A percentile compares a stretch with the other conserved stretches of the same genome.
Evolutionary conservation across 2,797 vertebrate genomes (phyloP).

Genomic region (Philypnodon macrostomus): DNA sequence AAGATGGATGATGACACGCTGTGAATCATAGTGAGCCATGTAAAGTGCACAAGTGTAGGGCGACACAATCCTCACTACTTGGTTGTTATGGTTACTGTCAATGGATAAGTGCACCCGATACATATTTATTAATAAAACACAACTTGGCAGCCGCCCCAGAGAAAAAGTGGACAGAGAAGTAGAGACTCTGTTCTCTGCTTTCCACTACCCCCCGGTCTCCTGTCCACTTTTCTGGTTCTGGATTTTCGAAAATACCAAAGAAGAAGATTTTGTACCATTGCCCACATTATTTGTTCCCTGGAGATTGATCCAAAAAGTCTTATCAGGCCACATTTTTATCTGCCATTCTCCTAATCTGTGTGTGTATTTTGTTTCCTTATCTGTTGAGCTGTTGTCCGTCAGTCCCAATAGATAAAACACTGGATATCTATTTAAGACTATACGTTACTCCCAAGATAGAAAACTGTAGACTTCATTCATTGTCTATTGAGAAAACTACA

Average conservation of each 20-base stretch:
- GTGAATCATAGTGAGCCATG: too few species aligned
- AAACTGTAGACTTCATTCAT: conserved; percentile 12
- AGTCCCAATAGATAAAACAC: conserved; percentile 28
- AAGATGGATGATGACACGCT: background rate
- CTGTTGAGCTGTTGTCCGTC: conserved; percentile 42
- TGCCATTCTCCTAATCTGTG: conserved; percentile 37
- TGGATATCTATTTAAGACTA: conserved; percentile 24
- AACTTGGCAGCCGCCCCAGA: conserved; percentile 23
- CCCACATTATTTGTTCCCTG: conserved; percentile 11
- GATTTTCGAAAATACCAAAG: conserved; percentile 15
- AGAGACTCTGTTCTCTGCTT: conserved; percentile 36
- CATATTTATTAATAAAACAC: conserved; percentile 33
- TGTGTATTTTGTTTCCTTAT: conserved; percentile 44
- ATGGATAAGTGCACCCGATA: conserved; percentile 24
- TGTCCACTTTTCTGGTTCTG: conserved; percentile 37
- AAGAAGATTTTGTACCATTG: conserved; percentile 14
- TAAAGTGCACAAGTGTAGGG: too few species aligned
- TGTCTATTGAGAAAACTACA: background rate
- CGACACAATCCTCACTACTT: conserved; percentile 13
- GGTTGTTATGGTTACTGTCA: conserved; percentile 55
- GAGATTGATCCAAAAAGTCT: conserved; percentile 26
- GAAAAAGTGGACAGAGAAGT: conserved; percentile 34
- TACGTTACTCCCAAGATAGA: conserved; percentile 25
- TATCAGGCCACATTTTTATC: conserved; percentile 42
- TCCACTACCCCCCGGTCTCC: conserved; percentile 25